Evolutionary conservation across 2,888 invertebrate species (phyloP), one percentile per base, ranked within the genome.

Genomic region (Xylota sylvarum): DNA sequence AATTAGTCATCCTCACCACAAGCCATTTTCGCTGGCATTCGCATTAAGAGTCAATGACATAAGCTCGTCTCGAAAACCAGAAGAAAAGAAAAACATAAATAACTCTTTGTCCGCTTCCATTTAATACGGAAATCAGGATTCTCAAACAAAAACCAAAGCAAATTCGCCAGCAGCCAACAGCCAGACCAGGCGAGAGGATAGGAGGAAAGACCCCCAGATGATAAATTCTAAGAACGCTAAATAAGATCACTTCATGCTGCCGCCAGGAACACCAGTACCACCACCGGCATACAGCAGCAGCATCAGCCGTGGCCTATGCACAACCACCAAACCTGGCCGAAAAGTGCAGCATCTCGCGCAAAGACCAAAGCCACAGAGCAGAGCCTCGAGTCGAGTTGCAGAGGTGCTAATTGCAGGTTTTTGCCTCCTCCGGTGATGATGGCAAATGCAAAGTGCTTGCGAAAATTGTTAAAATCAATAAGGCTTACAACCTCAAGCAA

Each of bases 401-500:
- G 56, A 85, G 84, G 84, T 85, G 84, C 84, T 85, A 85, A 85
- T 85, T 85, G 84, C 84, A 76, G 84, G 70, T 80, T 85, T 69
- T 76, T 80, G 30, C 84, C 62, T 76, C 80, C 58, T 64, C 70
- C 80, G 48, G 74, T 52, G 80, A 84, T 76, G 80, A 79, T 84
- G 79, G 80, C 64, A 79, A 79, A 79, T 84, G 84, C 84, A 80
- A 85, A 85, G 80, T 85, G 84, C 70, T 58, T 80, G 80, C 70
- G 84, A 85, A 85, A 85, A 85, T 80, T 85, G 80, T 80, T 85
- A 85, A 85, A 80, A 85, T 85, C 84, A 85, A 85, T 85, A 85
- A 80, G 84, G 74, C 80, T 80, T 80, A 80, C 84, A 76, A 70
- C 69, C 56, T 40, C 50, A 35, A 73, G 60, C 77, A 43, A 19